Conservation (phyloP, 1,140 invertebrate genomes). For the Orussus abietinus region DNA sequence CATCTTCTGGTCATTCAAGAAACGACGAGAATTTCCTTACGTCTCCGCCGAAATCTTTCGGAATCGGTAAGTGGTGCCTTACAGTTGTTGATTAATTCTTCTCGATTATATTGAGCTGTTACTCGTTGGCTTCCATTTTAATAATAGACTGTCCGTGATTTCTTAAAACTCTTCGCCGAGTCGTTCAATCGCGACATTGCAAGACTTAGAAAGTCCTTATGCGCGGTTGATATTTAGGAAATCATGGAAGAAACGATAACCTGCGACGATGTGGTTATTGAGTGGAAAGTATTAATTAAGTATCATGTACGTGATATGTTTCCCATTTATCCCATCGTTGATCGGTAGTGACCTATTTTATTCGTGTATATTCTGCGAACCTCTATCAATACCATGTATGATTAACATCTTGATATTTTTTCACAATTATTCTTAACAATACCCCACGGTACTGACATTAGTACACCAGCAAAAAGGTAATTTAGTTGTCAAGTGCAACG, state of each 20-base stretch:
- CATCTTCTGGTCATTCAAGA: constrained; percentile 49
- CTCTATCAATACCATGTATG: constrained; percentile 6
- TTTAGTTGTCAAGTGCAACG: too few relatives aligned
- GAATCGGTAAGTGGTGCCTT: constrained; percentile 75
- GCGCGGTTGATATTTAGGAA: background rate
- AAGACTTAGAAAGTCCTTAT: background rate
- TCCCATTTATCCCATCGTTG: constrained; percentile 20
- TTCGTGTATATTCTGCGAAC: background rate
- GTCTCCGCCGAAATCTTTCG: constrained; percentile 69
- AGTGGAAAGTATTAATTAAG: too few relatives aligned
- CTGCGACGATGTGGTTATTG: too few relatives aligned
- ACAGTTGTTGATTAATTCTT: too few relatives aligned
- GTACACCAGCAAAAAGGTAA: constrained; percentile 46
- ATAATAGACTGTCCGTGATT: too few relatives aligned
- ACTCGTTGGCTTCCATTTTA: too few relatives aligned
- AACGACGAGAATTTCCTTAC: constrained; percentile 53
- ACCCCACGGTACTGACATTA: constrained; percentile 38
- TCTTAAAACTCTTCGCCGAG: too few relatives aligned
- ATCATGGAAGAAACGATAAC: too few relatives aligned
- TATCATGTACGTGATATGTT: too few relatives aligned
- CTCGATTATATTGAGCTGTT: too few relatives aligned
- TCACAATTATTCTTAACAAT: constrained; percentile 34
- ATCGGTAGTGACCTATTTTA: constrained; percentile 27
- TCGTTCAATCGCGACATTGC: too few relatives aligned
- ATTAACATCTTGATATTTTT: constrained; percentile 29